Evolutionary conservation across 2,888 invertebrate species (phyloP), one percentile per base, ranked within the genome.

Genomic region (Invenusta paracnida): DNA sequence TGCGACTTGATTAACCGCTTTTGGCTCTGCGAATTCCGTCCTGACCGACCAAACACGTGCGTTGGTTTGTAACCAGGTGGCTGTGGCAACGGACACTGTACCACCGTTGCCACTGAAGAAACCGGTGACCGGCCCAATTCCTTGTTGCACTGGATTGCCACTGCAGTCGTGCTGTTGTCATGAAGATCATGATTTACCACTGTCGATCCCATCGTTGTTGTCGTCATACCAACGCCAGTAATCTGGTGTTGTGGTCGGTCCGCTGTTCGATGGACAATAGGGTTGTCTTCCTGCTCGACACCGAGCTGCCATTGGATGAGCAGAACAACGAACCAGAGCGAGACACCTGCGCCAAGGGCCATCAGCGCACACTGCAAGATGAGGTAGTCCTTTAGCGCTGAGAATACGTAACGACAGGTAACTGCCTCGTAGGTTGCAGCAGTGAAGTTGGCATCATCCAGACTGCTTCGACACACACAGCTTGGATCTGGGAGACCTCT

Each of bases 1-100:
- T 73, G 73, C 17, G 73, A 73, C 27, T 73, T 73, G 73, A 73
- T 73, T 23, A 73, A 23, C 73, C 73, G 73, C 73, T 73, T 73
- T 23, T 73, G 73, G 23, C 73, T 73, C 27, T 73, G 73, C 23
- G 23, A 23, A 25, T 23, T n/a, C 73, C 27, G 17, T 5, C 25
- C 73, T 5, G 73, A 73, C 73, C 73, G 5, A 5, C 23, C 73
- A 23, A 73, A 73, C 2, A 73, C 73, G 73, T 73, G 73, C 5
- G 23, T 73, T 5, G 73, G 73, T 5, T 73, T 5, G 23, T 73
- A 73, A 23, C 17, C 73, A 73, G 73, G 23, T 5, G 48, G 48
- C n/a, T n/a, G n/a, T n/a, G n/a, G n/a, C n/a, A n/a, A n/a, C n/a
- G n/a, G n/a, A n/a, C n/a, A n/a, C n/a, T n/a, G n/a, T n/a, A n/a